Base-by-base conservation (phyloP, 2,888 invertebrate species). In the Clistopyga incitator region DNA sequence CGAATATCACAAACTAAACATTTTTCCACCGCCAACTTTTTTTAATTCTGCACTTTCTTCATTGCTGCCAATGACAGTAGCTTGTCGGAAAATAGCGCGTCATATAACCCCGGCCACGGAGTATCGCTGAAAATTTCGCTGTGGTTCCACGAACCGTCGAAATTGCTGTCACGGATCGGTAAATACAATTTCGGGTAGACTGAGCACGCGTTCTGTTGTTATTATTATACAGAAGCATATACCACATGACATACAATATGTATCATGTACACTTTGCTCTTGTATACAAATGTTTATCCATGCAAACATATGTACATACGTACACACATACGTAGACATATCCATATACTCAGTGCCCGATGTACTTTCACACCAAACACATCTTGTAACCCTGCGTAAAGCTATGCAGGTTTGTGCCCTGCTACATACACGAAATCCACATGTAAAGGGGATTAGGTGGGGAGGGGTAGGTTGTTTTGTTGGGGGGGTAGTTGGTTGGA, bases 151-250 rank as follows among this genome's bases (percentile, higher is more conserved):
- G 11, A 18, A 56, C 68, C 77, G 80, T 42, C 56, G 68, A 70
- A 86, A 86, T 86, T 79, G 61, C 59, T 65, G 75, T 42, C 78
- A 59, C 71, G 78, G 64, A 82, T 86, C 86, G 85, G 74, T 61
- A 79, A 86, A 81, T 84, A 80, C 74, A 84, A 87, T 90, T 88
- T 87, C 84, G 85, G 83, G 85, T 85, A 85, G 88, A 88, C 87
- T 86, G 87, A 87, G 88, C 86, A 86, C 84, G 84, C 80, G 50
- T 75, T 81, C 75, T 81, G 34, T 84, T 78, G 87, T 87, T 88
- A 88, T 91, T 90, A 91, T 91, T 91, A 89, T 87, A 86, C 87
- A 71, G 67, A 61, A 68, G 50, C 29, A 45, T 65, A 29, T 56
- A 54, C 23, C 45, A 47, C 23, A 61, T 6, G 38, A 23, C 42